Base-by-base conservation (phyloP, 2,113 vertebrate genomes). In the Aphyosemion australe region DNA sequence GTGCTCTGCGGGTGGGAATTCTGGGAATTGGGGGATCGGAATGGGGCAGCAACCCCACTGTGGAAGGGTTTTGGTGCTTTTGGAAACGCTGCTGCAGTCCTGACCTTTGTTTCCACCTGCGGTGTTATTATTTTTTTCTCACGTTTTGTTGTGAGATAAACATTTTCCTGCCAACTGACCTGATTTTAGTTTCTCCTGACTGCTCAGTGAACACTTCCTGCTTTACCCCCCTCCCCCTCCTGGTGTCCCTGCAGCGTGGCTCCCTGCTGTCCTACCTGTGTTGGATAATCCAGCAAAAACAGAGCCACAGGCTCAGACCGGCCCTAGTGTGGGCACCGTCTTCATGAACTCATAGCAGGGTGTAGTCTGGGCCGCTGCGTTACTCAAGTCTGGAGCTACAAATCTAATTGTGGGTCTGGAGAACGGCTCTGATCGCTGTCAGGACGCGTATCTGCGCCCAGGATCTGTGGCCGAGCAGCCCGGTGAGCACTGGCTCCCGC, bases 1-100 rank as follows among this genome's bases (percentile, higher is more conserved):
- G 83, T 84, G 87, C 79, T 88, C 73, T 82, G 80, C 74, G 72
- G 87, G 82, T 76, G 82, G 90, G 76, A 84, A 81, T 89, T 90
- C 79, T 78, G 79, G 87, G 85, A 89, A 88, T 56, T 63, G 61
- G 61, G 64, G 70, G 68, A 76, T 82, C 65, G 66, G 79, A 84
- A 76, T 43, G 57, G 80, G 72, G 72, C 70, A 46, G 68, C 61
- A 20, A 59, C 58, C 46, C 76, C 50, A n/a, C 34, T 47, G 69
- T 21, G 47, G 54, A 68, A 41, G 19, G 69, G 71, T 79, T 79
- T 84, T 9, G 67, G 34, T 37, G 82, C 75, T 72, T 76, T 69
- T 21, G 26, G 18, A 34, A 34, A 31, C 12, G 8, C 21, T 46
- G 42, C 42, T n/a, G 46, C 48, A 84, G 76, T 76, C 69, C 70